phyloP scores from a whole-genome alignment of 53 echinoderm and acorn worm species.

The Arbacia lixula region DNA sequence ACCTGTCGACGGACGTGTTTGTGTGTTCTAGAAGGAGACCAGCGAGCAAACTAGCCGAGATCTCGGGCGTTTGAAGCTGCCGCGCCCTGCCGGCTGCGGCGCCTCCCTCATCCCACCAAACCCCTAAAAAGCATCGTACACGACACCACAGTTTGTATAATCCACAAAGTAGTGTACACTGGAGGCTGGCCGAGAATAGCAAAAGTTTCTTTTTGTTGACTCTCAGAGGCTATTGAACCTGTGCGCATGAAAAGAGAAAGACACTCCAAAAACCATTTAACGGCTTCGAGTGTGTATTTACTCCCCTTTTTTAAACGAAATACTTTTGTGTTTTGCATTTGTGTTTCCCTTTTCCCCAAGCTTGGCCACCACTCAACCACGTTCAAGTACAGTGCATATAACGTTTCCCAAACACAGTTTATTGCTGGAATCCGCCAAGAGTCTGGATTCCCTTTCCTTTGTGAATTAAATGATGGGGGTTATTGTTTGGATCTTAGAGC shows the following conservation, averaged over 20 bases:
- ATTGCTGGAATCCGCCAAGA: too few relatives aligned
- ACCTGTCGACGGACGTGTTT: too few relatives aligned
- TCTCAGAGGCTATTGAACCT: conserved; percentile 43
- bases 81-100: conserved; percentile 23
- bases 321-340: conserved; percentile 9
- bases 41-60: not conserved
- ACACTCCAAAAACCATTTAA: conserved; percentile 19
- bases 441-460: too few relatives aligned
- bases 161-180: conserved; percentile 49
- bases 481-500: not conserved
- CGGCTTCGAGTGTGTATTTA: conserved; percentile 26
- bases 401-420: too few relatives aligned
- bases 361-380: conserved; percentile 34
- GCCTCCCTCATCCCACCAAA: not conserved
- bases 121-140: not conserved
- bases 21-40: not conserved
- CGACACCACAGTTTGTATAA: conserved; percentile 47
- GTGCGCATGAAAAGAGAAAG: conserved; percentile 14
- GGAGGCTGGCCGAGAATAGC: conserved; percentile 19
- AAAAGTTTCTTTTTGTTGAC: conserved; percentile 41
- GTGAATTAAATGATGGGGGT: not conserved
- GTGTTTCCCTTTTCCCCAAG: not conserved
- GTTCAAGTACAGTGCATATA: conserved; percentile 42
- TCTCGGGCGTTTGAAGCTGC: conserved; percentile 17
- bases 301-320: conserved; percentile 17